phyloP scores from a whole-genome alignment of 2,888 invertebrate genomes.

The Baccha elongata region DNA sequence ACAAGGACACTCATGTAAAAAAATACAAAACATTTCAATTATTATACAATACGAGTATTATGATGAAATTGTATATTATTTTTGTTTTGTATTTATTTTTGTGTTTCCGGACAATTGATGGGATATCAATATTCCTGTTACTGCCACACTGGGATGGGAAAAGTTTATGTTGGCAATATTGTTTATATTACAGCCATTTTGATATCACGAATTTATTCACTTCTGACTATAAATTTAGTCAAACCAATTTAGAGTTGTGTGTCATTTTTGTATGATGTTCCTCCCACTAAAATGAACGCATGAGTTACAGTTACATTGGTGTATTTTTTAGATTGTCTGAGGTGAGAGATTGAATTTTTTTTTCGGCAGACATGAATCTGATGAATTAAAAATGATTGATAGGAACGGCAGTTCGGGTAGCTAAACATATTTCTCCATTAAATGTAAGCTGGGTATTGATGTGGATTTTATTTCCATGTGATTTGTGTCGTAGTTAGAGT shows the following conservation, averaged over 20 bases:
- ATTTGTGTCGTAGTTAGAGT: slow-evolving; percentile 41
- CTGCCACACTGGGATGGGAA: slow-evolving; percentile 10
- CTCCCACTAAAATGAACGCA: too few species aligned
- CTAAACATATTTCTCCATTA: not conserved
- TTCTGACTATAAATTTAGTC: slow-evolving; percentile 61
- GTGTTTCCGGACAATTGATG: slow-evolving; percentile 51
- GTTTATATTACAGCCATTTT: slow-evolving; percentile 67
- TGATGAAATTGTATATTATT: slow-evolving; percentile 30
- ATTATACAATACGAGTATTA: slow-evolving; percentile 43
- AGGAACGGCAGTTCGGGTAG: not conserved
- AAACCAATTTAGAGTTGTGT: slow-evolving; percentile 52
- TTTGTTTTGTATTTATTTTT: slow-evolving; percentile 7
- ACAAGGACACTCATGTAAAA: slow-evolving; percentile 20
- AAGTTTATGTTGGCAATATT: slow-evolving; percentile 69
- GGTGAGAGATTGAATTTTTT: slow-evolving; percentile 48
- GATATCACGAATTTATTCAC: slow-evolving; percentile 62
- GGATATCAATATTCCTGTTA: slow-evolving; percentile 54
- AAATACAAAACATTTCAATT: slow-evolving; percentile 69
- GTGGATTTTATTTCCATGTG: slow-evolving; percentile 33
- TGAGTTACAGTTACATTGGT: not conserved
- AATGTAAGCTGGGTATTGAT: slow-evolving; percentile 16
- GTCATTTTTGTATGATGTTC: not conserved
- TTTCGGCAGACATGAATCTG: not conserved
- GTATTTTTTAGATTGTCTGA: slow-evolving; percentile 19
- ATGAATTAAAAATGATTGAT: slow-evolving; percentile 46